Evolutionary conservation across 2,888 invertebrate species (phyloP).

Genomic region (Teleiodes luculella): DNA sequence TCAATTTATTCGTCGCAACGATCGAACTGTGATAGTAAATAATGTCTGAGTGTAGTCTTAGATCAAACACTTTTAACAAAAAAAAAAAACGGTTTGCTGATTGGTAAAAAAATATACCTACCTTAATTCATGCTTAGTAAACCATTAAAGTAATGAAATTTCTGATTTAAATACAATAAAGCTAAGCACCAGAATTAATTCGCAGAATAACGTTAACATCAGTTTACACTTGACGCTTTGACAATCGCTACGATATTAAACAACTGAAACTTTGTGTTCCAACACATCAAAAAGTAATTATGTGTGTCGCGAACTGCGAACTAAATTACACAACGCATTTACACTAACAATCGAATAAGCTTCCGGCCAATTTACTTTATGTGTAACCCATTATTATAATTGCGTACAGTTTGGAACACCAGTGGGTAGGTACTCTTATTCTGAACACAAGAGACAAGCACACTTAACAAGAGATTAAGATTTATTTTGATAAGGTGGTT

Average conservation of each 20-base stretch:
- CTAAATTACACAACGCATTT: conserved; percentile 38
- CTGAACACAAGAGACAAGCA: conserved; percentile 20
- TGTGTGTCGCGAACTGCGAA: conserved; percentile 31
- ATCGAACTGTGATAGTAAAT: no score
- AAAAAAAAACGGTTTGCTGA: no score
- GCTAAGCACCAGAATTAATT: no score
- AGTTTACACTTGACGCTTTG: neutral
- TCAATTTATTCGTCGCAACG: no score
- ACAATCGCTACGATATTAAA: neutral
- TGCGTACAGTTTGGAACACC: conserved; percentile 58
- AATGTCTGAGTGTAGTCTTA: no score
- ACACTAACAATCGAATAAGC: conserved; percentile 56
- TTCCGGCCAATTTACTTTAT: conserved; percentile 65
- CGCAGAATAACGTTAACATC: neutral
- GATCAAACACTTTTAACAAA: no score
- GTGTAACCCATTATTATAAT: conserved; percentile 69
- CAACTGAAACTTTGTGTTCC: neutral
- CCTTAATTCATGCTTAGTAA: no score
- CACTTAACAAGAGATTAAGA: no score
- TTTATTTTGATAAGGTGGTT: no score
- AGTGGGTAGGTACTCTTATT: conserved; percentile 38
- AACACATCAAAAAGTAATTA: conserved; percentile 32
- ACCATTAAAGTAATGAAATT: no score
- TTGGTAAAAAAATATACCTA: no score
- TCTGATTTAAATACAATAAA: no score